Evolutionary conservation across 2,113 vertebrate species (phyloP).

Genomic region (Rhodinocichla rosea): DNA sequence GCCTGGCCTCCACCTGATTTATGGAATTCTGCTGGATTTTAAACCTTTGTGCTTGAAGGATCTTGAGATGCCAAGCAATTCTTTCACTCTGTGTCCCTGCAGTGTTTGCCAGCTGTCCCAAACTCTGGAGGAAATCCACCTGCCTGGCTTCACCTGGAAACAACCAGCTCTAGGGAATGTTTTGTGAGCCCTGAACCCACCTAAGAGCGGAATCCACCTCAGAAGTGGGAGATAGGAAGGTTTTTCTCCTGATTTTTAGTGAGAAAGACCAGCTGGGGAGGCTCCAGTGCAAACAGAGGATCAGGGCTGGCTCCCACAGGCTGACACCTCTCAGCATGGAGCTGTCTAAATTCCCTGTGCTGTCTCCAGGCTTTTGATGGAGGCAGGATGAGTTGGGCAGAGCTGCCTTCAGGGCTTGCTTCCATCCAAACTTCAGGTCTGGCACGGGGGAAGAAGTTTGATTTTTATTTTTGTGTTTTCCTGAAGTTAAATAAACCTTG

Average conservation of each 20-base stretch:
- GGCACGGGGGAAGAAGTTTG: neutral
- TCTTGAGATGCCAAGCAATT: neutral
- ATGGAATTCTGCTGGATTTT: neutral
- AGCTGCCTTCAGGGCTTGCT: neutral
- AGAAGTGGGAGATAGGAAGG: neutral
- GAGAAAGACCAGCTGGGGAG: neutral
- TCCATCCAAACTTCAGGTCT: neutral
- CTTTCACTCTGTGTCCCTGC: neutral
- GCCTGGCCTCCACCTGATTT: neutral
- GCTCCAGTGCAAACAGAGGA: neutral
- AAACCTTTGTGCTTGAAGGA: neutral
- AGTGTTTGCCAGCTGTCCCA: neutral
- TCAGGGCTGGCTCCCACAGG: neutral
- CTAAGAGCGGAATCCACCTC: neutral
- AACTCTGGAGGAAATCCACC: neutral
- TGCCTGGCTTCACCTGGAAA: neutral
- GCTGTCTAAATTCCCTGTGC: neutral
- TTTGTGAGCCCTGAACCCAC: neutral
- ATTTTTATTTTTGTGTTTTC: neutral
- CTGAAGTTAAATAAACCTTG: slow-evolving; percentile 7
- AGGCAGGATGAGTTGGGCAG: neutral
- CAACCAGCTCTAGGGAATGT: neutral
- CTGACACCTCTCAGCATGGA: neutral
- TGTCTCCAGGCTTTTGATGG: neutral
- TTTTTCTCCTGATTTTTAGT: neutral